Base-by-base conservation (phyloP, 1,140 invertebrate species). In the Drosophila arawakana region DNA sequence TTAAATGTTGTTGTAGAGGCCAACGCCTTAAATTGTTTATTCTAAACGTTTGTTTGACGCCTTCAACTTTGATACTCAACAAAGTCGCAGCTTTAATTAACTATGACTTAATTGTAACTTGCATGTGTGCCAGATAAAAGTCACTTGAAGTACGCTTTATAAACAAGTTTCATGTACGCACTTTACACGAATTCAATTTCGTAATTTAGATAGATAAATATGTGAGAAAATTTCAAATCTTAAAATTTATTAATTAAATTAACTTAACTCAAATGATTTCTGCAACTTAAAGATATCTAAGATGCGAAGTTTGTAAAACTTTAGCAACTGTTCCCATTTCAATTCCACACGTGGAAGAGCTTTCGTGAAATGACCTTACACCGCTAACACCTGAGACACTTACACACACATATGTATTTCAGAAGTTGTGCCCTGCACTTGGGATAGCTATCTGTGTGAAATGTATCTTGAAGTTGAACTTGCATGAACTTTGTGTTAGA, bases 71-170 rank as follows among this genome's bases (percentile, higher is more conserved):
- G 83, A 35, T 63, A 60, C 57, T 46, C 66, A 41, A 61, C 46
- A 57, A 34, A 39, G 68, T 57, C 52, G 46, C 65, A 54, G 46
- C 68, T 79, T 61, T 77, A 86, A 86, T 86, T 86, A 82, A 82
- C 83, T 72, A 76, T 77, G 67, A 68, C 47, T 63, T 81, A 81
- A 85, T 84, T 77, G 81, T 78, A 68, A 57, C 18, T 73, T 39
- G 61, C 49, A 76, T 47, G 49, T 15, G 58, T 4, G 44, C 37
- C 41, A 49, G 35, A 44, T 60, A 65, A 63, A 50, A 35, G 15
- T 21, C 1, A 30, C 15, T 37, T 7, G 34, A 18, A 37, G 13
- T 59, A 13, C 37, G 6, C 2, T 43, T 30, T 10, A 34, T 0
- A 41, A 39, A 18, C n/a, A 30, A 30, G 25, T 69, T 61, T 52